These are phyloP conservation scores for Nasonia giraulti DNA, from an alignment of 1,140 invertebrate species.

Conservation along the genomic window DNA sequence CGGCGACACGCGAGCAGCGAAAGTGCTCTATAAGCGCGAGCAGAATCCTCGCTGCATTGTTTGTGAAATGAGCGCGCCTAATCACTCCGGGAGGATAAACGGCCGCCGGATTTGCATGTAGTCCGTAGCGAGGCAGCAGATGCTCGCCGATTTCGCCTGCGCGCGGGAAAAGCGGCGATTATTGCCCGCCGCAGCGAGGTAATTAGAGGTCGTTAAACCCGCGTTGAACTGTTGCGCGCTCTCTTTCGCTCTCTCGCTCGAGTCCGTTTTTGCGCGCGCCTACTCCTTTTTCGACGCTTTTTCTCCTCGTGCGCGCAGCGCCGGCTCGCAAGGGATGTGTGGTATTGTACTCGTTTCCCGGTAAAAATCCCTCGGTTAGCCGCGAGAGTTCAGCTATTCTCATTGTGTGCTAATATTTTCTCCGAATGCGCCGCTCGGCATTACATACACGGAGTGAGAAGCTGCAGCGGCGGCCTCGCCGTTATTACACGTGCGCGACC, in stretches of 20 bases:
- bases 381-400: not conserved
- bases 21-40: too few species aligned
- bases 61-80: not conserved
- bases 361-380: conserved; percentile 30
- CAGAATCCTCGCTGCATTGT: too few species aligned
- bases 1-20: too few species aligned
- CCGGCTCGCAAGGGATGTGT: not conserved
- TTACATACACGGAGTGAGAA: not conserved
- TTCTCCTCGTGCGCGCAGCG: not conserved
- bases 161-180: conserved; percentile 19
- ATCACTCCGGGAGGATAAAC: conserved; percentile 2
- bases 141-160: conserved; percentile 3
- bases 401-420: conserved; percentile 40
- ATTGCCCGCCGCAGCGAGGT: not conserved
- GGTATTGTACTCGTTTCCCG: not conserved
- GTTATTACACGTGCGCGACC: too few species aligned
- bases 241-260: not conserved
- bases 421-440: not conserved
- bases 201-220: conserved; percentile 29
- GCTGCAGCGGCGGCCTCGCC: not conserved
- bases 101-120: conserved; percentile 12
- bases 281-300: conserved; percentile 3
- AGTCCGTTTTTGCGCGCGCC: not conserved
- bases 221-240: conserved; percentile 4
- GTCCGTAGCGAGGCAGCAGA: not conserved